phyloP scores from a whole-genome alignment of 2,113 vertebrate genomes.

The Jaculus jaculus region DNA sequence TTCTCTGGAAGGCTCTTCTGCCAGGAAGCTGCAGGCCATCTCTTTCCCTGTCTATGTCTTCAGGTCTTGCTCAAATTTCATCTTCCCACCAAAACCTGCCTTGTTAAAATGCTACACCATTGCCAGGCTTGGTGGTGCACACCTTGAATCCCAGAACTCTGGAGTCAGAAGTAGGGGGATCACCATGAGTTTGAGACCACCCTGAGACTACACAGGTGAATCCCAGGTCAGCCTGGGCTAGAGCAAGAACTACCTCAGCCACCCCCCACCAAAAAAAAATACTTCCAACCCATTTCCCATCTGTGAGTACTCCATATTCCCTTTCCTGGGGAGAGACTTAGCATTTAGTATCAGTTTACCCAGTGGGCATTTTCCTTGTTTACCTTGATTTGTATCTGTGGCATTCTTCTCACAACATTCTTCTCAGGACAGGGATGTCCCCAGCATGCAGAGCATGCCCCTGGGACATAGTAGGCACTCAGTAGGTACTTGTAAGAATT shows the following conservation, averaged over 20 bases:
- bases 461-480: neutral
- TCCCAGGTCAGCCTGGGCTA: too few species aligned
- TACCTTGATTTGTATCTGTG: neutral
- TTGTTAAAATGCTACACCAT: neutral
- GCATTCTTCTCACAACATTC: neutral
- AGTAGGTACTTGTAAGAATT: neutral
- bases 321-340: neutral
- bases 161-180: too few species aligned
- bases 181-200: too few species aligned
- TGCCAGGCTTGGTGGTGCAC: too few species aligned
- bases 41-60: neutral
- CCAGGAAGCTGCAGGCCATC: neutral
- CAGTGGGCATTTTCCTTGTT: neutral
- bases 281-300: rapidly evolving
- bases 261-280: neutral
- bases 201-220: too few species aligned
- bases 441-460: neutral
- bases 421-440: neutral
- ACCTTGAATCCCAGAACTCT: too few species aligned
- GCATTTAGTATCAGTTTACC: neutral
- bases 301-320: neutral
- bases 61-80: neutral
- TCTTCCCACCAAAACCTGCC: neutral
- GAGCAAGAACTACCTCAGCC: too few species aligned
- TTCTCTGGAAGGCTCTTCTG: too few species aligned